A percentile compares a stretch with the other conserved stretches of the same genome.
phyloP scores from a whole-genome alignment of 2,797 vertebrate species.

The Hoplostethus atlanticus region DNA sequence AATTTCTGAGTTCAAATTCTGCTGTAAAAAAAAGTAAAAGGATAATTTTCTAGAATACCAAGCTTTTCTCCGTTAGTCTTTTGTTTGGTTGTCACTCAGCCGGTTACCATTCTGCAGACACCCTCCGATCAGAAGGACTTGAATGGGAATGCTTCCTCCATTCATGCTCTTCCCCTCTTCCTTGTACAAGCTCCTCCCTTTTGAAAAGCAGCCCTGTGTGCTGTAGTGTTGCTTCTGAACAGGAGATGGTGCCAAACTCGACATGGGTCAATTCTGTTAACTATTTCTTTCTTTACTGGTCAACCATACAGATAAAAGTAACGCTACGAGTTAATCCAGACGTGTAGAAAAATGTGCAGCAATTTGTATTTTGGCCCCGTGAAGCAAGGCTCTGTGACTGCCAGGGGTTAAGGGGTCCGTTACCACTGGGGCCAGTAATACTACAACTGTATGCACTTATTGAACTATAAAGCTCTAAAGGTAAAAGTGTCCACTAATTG shows the following conservation, averaged over 20 bases:
- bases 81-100: no score
- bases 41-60: no score
- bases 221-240: constrained; percentile 66
- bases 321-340: not conserved
- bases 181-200: constrained; percentile 7
- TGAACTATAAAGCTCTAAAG: not conserved
- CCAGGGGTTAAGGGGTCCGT: not conserved
- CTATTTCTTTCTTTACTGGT: not conserved
- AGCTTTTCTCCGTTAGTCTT: no score
- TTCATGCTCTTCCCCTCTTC: not conserved
- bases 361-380: not conserved
- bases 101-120: not conserved
- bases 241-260: constrained; percentile 82
- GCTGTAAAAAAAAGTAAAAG: no score
- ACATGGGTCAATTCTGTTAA: constrained; percentile 21
- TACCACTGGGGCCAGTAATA: not conserved
- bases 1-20: no score
- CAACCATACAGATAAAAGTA: not conserved
- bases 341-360: not conserved
- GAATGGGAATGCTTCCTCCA: not conserved
- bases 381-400: not conserved
- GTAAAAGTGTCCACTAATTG: constrained; percentile 1
- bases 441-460: not conserved
- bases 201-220: not conserved
- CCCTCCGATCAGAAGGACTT: not conserved